These are phyloP conservation scores for Anastatus disparis DNA, from an alignment of 1,140 invertebrate genomes.

Conservation along the genomic window DNA sequence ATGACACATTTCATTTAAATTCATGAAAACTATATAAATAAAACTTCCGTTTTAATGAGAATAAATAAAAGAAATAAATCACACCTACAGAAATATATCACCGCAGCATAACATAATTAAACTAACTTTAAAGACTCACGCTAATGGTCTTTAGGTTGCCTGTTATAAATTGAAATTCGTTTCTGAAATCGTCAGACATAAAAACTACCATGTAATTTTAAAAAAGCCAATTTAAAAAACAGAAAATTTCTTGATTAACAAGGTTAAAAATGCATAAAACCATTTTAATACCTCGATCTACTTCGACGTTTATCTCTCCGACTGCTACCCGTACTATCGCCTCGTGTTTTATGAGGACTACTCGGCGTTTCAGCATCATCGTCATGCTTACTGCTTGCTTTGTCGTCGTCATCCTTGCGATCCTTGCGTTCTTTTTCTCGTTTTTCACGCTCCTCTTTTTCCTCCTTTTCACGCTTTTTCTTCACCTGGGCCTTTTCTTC, in stretches of 20 bases:
- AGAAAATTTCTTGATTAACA: too few relatives aligned
- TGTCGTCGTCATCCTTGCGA: conserved; percentile 57
- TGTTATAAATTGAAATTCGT: conserved; percentile 8
- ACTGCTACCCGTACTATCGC: conserved; percentile 56
- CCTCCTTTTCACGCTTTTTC: conserved; percentile 67
- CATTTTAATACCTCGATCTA: conserved; percentile 63
- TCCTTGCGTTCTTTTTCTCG: conserved; percentile 59
- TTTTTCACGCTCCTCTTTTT: conserved; percentile 66
- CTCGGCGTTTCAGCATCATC: conserved; percentile 63
- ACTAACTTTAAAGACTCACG: background rate
- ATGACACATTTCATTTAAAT: too few relatives aligned
- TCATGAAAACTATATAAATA: too few relatives aligned
- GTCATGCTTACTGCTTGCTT: conserved; percentile 52
- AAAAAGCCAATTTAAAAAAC: too few relatives aligned
- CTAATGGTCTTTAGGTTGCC: background rate
- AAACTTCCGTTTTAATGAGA: too few relatives aligned
- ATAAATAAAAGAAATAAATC: too few relatives aligned
- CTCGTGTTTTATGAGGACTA: conserved; percentile 62
- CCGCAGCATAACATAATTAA: background rate
- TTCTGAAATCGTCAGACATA: background rate
- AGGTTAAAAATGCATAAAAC: too few relatives aligned
- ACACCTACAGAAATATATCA: too few relatives aligned
- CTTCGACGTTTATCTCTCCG: conserved; percentile 64
- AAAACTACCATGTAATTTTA: background rate
- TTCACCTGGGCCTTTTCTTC: conserved; percentile 71